Percentiles rank a stretch among this genome's conserved stretches.
Conservation (phyloP, 2,888 invertebrate genomes). For the Epinotia ramella region DNA sequence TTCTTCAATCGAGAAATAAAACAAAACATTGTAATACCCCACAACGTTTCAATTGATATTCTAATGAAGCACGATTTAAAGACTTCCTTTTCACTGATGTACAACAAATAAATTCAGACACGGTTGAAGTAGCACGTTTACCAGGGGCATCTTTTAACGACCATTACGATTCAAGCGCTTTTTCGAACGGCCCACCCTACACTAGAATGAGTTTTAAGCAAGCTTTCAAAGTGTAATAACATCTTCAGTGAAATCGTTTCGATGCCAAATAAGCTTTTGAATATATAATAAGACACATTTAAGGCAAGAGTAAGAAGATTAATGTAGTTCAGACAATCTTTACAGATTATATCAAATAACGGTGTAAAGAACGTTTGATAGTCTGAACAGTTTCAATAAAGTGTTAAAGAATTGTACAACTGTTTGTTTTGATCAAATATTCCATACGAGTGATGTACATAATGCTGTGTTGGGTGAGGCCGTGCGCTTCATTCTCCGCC, state of each 20-base stretch:
- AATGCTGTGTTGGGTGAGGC: neutral
- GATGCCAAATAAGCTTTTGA: slow-evolving; percentile 13
- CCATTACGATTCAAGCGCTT: slow-evolving; percentile 51
- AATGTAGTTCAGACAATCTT: neutral
- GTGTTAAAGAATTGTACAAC: neutral
- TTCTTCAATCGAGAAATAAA: neutral
- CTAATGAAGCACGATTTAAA: slow-evolving; percentile 31
- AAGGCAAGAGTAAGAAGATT: neutral
- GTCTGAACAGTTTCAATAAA: neutral
- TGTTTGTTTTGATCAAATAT: neutral
- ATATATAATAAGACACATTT: slow-evolving; percentile 5
- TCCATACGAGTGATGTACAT: neutral
- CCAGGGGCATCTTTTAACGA: slow-evolving; percentile 51
- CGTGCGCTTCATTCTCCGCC: slow-evolving; percentile 23
- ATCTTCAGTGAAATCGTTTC: slow-evolving; percentile 34
- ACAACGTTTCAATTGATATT: neutral
- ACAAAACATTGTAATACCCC: neutral
- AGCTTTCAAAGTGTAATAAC: slow-evolving; percentile 38
- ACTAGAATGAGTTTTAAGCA: slow-evolving; percentile 29
- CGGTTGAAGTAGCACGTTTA: slow-evolving; percentile 52
- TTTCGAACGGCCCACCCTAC: slow-evolving; percentile 22
- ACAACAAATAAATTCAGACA: slow-evolving; percentile 55
- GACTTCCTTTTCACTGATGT: slow-evolving; percentile 44
- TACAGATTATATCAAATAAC: neutral
- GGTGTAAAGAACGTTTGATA: too few species aligned